A percentile compares a stretch with the other conserved stretches of the same genome.
Evolutionary conservation across 2,797 vertebrate genomes (phyloP).

Genomic region (Anomalospiza imberbis): DNA sequence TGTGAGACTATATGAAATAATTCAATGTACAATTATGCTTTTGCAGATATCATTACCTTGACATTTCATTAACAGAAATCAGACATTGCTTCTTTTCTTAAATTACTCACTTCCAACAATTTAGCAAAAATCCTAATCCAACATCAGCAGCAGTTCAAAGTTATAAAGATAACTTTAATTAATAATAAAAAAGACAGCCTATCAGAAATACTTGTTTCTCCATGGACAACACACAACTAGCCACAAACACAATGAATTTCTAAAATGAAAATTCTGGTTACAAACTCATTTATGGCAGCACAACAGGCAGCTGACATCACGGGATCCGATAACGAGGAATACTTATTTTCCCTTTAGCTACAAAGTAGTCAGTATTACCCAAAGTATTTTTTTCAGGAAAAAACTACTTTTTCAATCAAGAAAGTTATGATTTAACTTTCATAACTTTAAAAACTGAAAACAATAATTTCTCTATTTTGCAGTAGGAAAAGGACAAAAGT

Average conservation of each 20-base stretch:
- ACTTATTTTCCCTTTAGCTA: background rate
- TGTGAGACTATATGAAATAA: fast-evolving
- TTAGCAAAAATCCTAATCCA: background rate
- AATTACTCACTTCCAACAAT: background rate
- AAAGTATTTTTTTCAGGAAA: background rate
- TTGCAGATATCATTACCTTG: background rate
- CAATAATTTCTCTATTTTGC: background rate
- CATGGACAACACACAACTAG: background rate
- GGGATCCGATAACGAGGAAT: background rate
- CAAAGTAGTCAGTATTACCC: background rate
- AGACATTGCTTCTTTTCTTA: background rate
- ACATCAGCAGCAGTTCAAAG: background rate
- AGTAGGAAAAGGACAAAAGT: background rate
- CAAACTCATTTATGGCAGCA: background rate
- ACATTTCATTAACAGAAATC: background rate
- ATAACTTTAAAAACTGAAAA: background rate
- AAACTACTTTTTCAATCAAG: no score
- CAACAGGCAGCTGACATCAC: background rate
- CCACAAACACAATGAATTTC: background rate
- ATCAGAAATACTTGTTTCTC: background rate
- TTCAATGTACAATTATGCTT: background rate
- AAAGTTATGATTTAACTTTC: background rate
- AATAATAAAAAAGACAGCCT: background rate
- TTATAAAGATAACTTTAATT: background rate
- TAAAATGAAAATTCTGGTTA: background rate